Conservation (phyloP, 2,888 invertebrate species). For the Galeruca laticollis region DNA sequence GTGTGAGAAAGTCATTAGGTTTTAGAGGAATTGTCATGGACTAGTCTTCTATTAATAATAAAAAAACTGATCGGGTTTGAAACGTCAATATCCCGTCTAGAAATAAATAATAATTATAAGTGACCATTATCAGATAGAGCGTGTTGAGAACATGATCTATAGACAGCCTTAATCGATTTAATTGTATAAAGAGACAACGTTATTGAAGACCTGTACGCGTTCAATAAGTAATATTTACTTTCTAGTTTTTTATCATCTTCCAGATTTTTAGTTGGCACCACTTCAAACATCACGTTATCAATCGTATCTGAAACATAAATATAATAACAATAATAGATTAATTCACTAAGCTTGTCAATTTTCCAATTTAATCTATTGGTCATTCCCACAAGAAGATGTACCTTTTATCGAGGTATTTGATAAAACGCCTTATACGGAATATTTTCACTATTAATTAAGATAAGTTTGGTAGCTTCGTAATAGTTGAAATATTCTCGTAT, state of each 20-base stretch:
- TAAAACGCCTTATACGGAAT: conserved; percentile 38
- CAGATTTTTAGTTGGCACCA: conserved; percentile 15
- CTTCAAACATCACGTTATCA: conserved; percentile 15
- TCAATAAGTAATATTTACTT: conserved; percentile 5
- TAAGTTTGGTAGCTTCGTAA: conserved; percentile 40
- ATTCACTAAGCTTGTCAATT: conserved; percentile 33
- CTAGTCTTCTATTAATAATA: background rate
- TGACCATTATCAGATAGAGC: background rate
- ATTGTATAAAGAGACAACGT: conserved; percentile 5
- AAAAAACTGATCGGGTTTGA: background rate
- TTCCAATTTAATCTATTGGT: conserved; percentile 35
- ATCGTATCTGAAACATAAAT: conserved; percentile 22
- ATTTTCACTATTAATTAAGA: conserved; percentile 43
- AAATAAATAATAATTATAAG: too few species aligned
- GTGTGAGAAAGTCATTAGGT: too few species aligned
- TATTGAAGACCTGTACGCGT: background rate
- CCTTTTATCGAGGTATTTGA: conserved; percentile 37
- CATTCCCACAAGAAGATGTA: conserved; percentile 35
- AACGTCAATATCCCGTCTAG: background rate
- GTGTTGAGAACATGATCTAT: conserved; percentile 1
- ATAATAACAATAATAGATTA: conserved; percentile 35
- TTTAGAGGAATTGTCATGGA: too few species aligned
- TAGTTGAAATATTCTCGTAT: conserved; percentile 36
- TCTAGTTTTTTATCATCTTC: conserved; percentile 14
- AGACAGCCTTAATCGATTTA: conserved; percentile 5